Evolutionary conservation across 2,888 invertebrate species (phyloP), one percentile per base, ranked within the genome.

Genomic region (Agrochola circellaris): DNA sequence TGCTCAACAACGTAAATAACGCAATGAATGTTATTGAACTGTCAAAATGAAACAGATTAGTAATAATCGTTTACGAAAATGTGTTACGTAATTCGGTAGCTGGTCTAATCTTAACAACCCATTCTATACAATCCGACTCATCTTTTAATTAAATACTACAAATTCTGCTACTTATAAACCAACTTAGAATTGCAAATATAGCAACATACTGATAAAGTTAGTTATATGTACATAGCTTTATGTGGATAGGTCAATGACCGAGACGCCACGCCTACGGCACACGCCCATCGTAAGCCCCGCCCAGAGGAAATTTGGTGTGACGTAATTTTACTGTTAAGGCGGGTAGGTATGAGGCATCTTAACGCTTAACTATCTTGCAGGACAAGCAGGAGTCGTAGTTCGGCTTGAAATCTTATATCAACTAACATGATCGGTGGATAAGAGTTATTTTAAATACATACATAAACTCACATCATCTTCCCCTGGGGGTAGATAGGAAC

Each of bases 151-250:
- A 73, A 69, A 81, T 51, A 65, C 70, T 30, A 68, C 71, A 73
- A 75, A 71, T 66, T 77, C 72, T 73, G 15, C 67, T 66, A 69
- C 82, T 66, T 60, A 67, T 45, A 34, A 74, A 84, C 87, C 83
- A 84, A 91, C 90, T 93, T 94, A 93, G 95, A 95, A 95, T 95
- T 95, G 94, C 94, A 93, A 95, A 95, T 94, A 88, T 86, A 89
- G 75, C 77, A 82, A 88, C 89, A 90, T 91, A 91, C 90, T 87
- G 83, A 75, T 82, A 82, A 79, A 42, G 45, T 45, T 71, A 34
- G n/a, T 34, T 38, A 90, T 91, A 89, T 91, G 88, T 75, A 90
- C 85, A 80, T 88, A 85, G 84, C 86, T 87, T 81, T 90, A 85
- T 88, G 88, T 86, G 81, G 87, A 87, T 88, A 85, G 87, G 91